Conservation (phyloP, 2,888 invertebrate species). For the Agrilus mali region DNA sequence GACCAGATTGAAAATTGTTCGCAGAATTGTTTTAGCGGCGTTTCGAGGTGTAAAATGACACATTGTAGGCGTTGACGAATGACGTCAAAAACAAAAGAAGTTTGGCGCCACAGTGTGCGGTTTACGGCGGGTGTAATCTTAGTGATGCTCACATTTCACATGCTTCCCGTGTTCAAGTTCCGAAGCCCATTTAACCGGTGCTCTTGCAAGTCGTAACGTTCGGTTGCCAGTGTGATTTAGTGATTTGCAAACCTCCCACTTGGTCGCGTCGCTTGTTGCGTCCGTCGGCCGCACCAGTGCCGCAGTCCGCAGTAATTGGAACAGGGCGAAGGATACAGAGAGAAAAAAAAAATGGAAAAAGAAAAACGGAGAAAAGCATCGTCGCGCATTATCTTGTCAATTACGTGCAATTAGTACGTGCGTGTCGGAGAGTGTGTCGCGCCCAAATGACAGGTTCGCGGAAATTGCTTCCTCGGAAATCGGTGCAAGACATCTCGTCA, state of each 20-base stretch:
- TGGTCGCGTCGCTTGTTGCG: conserved; percentile 2
- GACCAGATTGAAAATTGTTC: neutral
- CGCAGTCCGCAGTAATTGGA: conserved; percentile 11
- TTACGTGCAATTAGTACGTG: conserved; percentile 28
- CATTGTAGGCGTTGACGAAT: conserved; percentile 12
- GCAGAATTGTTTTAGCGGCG: no score
- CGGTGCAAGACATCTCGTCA: conserved; percentile 14
- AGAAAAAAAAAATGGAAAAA: conserved; percentile 10
- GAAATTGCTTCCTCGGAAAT: conserved; percentile 18
- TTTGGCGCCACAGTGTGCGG: conserved; percentile 13
- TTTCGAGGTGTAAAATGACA: conserved; percentile 13
- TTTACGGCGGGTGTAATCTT: conserved; percentile 9
- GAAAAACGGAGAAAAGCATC: conserved; percentile 8
- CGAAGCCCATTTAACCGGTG: conserved; percentile 9
- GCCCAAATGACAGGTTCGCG: conserved; percentile 14
- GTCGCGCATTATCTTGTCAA: conserved; percentile 25
- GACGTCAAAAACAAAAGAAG: conserved; percentile 7
- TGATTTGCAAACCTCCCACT: conserved; percentile 17
- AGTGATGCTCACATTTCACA: conserved; percentile 17
- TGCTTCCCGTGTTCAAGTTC: conserved; percentile 8
- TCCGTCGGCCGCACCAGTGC: neutral
- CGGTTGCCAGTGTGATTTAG: conserved; percentile 11
- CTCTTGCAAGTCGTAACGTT: no score
- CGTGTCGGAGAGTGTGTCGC: conserved; percentile 19
- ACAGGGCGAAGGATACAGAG: conserved; percentile 9